Evolutionary conservation across 2,888 invertebrate species (phyloP).

Genomic region (Deroplatys truncata): DNA sequence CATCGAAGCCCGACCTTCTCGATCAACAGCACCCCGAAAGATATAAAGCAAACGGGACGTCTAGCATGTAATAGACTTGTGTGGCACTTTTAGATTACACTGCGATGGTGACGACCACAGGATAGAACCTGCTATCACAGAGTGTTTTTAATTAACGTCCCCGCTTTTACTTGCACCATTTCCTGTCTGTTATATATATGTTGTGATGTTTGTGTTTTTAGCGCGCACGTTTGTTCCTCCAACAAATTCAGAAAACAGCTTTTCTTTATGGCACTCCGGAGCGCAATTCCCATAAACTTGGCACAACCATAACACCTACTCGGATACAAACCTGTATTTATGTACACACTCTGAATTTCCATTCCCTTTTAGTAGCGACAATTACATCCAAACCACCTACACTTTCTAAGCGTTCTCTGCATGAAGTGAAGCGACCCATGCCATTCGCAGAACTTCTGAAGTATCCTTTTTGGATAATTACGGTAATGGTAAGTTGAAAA

Average conservation of each 20-base stretch:
- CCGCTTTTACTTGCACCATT: neutral
- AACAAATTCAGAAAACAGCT: neutral
- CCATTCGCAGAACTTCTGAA: neutral
- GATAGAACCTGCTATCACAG: neutral
- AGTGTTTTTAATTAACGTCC: neutral
- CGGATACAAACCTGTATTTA: neutral
- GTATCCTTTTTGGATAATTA: neutral
- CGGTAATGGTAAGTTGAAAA: neutral
- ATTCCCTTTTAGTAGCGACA: neutral
- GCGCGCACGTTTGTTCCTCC: neutral
- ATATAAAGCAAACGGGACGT: neutral
- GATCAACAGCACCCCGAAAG: neutral
- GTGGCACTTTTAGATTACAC: neutral
- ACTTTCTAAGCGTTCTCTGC: neutral
- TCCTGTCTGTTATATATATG: neutral
- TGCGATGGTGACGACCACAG: neutral
- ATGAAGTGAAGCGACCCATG: neutral
- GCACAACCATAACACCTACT: neutral
- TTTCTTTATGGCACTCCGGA: neutral
- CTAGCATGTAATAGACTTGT: neutral
- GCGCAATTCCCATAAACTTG: neutral
- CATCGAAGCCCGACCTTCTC: neutral
- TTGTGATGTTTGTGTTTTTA: neutral
- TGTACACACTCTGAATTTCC: neutral
- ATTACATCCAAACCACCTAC: neutral